Conservation (phyloP, 2,113 vertebrate species). For the Aspidoscelis tigris region DNA sequence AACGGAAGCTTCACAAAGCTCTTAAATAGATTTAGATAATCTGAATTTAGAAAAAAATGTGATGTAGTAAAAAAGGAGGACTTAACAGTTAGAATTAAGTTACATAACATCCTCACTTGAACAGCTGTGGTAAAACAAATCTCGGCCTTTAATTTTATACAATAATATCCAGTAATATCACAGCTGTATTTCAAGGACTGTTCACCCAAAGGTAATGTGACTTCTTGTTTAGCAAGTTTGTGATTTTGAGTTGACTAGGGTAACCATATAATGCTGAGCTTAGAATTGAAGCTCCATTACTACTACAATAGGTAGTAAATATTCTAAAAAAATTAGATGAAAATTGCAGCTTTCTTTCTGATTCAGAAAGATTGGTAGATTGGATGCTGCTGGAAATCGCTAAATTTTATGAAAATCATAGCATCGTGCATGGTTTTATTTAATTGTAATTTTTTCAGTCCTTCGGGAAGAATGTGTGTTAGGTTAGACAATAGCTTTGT, state of each 20-base stretch:
- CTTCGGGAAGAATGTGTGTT: too few relatives aligned
- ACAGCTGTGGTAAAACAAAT: neutral
- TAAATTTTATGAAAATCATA: neutral
- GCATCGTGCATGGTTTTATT: neutral
- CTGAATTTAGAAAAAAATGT: neutral
- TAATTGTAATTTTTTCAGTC: neutral
- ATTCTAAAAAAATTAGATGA: too few relatives aligned
- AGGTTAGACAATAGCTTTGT: conserved; percentile 54
- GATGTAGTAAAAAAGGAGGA: neutral
- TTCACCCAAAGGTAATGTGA: neutral
- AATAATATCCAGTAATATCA: neutral
- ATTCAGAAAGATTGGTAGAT: neutral
- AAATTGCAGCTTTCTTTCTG: neutral
- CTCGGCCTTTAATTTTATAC: neutral
- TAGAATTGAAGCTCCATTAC: neutral
- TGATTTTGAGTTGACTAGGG: neutral
- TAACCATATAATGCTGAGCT: neutral
- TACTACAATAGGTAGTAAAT: too few relatives aligned
- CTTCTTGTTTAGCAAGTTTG: neutral
- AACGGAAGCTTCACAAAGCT: neutral
- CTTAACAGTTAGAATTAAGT: neutral
- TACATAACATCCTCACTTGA: neutral
- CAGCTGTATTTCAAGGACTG: neutral
- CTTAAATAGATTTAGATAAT: neutral
- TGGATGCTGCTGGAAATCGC: conserved; percentile 3